Percentiles rank a stretch among this genome's conserved stretches.
phyloP scores from a whole-genome alignment of 2,888 invertebrate species.

The Ptychoptera contaminata region DNA sequence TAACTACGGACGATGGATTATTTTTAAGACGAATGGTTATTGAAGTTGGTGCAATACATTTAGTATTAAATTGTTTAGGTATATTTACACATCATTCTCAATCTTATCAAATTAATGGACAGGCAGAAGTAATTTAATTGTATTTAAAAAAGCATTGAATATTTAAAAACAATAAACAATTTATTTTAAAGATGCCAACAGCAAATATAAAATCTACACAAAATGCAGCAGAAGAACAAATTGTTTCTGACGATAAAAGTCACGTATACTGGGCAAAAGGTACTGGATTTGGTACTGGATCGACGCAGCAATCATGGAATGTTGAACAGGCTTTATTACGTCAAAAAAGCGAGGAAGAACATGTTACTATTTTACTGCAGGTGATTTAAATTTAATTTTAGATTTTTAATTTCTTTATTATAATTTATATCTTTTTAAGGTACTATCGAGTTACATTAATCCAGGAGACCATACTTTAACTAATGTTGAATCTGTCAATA shows the following conservation, averaged over 20 bases:
- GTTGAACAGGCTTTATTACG: conserved; percentile 84
- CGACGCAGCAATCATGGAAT: conserved; percentile 92
- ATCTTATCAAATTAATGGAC: conserved; percentile 29
- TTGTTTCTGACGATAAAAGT: conserved; percentile 49
- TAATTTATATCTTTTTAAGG: conserved; percentile 32
- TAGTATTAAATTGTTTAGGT: conserved; percentile 73
- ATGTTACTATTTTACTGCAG: conserved; percentile 70
- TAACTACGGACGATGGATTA: conserved; percentile 60
- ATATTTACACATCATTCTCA: conserved; percentile 74
- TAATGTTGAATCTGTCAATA: conserved; percentile 26
- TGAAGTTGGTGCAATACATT: conserved; percentile 69
- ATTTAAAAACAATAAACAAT: too few relatives aligned
- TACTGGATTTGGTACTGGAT: conserved; percentile 92
- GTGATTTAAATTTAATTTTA: conserved; percentile 19
- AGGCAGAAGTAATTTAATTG: conserved; percentile 16
- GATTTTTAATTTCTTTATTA: background rate
- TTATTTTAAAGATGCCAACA: conserved; percentile 19
- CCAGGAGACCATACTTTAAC: conserved; percentile 41
- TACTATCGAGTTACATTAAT: conserved; percentile 77
- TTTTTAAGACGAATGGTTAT: conserved; percentile 62
- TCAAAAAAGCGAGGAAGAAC: conserved; percentile 84
- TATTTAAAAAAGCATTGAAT: background rate
- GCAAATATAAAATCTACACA: conserved; percentile 18
- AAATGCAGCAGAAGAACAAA: conserved; percentile 23
- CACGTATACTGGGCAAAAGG: conserved; percentile 91